Evolutionary conservation across 1,140 invertebrate species (phyloP).

Genomic region (Drosophila sulfurigaster): DNA sequence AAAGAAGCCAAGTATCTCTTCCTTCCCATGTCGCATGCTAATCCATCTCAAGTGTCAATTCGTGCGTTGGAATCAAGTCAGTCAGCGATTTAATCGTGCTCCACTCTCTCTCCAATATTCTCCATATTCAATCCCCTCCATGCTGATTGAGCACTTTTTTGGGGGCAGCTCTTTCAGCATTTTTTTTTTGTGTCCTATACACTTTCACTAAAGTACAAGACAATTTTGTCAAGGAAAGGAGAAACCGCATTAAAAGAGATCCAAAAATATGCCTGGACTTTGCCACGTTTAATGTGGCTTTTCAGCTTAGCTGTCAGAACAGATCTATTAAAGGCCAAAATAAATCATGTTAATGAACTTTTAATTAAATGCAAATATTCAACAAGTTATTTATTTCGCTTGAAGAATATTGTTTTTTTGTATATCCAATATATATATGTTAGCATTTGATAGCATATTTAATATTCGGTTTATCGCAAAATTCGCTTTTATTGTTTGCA

Average conservation of each 20-base stretch:
- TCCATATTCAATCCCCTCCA: not conserved
- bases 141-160: constrained; percentile 77
- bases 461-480: constrained; percentile 26
- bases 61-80: constrained; percentile 69
- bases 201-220: not conserved
- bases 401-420: not conserved
- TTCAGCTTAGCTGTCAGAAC: no score
- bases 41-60: constrained; percentile 82
- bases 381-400: no score
- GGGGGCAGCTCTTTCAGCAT: constrained; percentile 34
- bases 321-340: no score
- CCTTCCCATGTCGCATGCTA: constrained; percentile 61
- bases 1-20: constrained; percentile 5
- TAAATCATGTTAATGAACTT: no score
- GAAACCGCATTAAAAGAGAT: not conserved
- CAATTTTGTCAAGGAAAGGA: not conserved
- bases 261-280: not conserved
- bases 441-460: constrained; percentile 9
- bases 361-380: not conserved
- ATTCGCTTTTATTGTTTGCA: constrained; percentile 1
- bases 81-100: constrained; percentile 69
- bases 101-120: not conserved
- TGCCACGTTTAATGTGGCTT: no score
- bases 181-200: constrained; percentile 19
- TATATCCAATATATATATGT: not conserved